These are phyloP conservation scores for Miichthys miiuy DNA, from an alignment of 2,797 vertebrate genomes.

Conservation along the genomic window DNA sequence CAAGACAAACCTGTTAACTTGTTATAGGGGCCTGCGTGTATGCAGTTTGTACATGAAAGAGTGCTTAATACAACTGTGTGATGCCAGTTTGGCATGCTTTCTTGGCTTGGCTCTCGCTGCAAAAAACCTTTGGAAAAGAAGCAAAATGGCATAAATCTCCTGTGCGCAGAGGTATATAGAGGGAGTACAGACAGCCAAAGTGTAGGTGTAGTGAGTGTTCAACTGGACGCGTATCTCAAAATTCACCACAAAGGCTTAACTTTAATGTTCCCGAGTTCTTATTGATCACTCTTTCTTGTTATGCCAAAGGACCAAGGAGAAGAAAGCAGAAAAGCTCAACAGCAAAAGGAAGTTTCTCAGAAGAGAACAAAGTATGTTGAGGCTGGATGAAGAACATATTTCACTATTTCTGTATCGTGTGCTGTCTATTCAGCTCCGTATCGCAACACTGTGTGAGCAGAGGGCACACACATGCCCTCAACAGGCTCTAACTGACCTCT, in stretches of 20 bases:
- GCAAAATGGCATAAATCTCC: conserved; percentile 54
- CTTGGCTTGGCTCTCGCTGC: conserved; percentile 42
- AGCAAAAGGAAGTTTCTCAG: conserved; percentile 24
- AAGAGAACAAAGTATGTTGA: conserved; percentile 11
- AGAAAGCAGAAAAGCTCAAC: neutral
- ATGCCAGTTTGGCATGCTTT: conserved; percentile 61
- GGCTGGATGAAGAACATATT: conserved; percentile 18
- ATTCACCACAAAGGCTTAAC: conserved; percentile 43
- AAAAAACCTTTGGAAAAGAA: conserved; percentile 47
- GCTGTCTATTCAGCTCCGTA: conserved; percentile 1
- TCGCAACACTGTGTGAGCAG: neutral
- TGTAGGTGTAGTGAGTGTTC: conserved; percentile 61
- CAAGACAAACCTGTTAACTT: conserved; percentile 56
- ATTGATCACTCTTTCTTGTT: conserved; percentile 56
- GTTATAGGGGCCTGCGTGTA: conserved; percentile 45
- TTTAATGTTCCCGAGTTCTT: conserved; percentile 44
- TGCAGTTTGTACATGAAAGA: conserved; percentile 55
- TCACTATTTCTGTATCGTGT: neutral
- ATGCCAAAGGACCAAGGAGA: conserved; percentile 29
- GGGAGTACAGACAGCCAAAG: conserved; percentile 53
- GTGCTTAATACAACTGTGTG: conserved; percentile 56
- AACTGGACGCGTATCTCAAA: conserved; percentile 37
- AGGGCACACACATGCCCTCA: neutral
- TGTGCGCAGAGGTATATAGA: conserved; percentile 50
- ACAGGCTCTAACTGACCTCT: neutral